Base-by-base conservation (phyloP, 2,797 vertebrate species). In the Danio kyathit region DNA sequence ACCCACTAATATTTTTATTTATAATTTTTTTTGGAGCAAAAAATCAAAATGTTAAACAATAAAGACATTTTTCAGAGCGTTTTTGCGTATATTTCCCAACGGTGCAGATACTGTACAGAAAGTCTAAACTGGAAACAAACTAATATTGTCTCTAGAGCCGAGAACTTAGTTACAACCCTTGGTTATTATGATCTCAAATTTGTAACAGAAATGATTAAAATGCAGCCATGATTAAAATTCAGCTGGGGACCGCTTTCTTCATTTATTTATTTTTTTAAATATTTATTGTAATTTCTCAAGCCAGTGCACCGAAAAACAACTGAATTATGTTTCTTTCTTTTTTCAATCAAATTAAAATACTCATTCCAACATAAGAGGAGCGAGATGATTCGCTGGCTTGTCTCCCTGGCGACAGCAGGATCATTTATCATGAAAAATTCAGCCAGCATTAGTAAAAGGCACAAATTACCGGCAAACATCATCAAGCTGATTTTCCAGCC, bases 301-400 rank as follows among this genome's bases (percentile, higher is more conserved):
- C 77, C 86, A 86, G 60, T 85, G 82, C 86, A 64, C 71, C 48
- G 84, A 87, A 82, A 86, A 87, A 84, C 74, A 86, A 81, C 77
- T 67, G 81, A 87, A 85, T 85, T 76, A 87, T 72, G 72, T 82
- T 80, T 44, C 43, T 57, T 80, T 81, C n/a, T 29, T 57, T 77
- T 14, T 66, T 66, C 61, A 81, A 80, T 85, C 74, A 84, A 84
- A 83, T 83, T 83, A 63, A 84, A 85, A 79, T 57, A 3, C 76
- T 80, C 77, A 69, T 85, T 85, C 64, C 80, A 84, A 63, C 74
- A 51, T 83, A 79, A 77, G 82, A 85, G 74, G 77, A 69, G 67
- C 74, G 54, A 82, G 80, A 84, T 82, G 48, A 82, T 85, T 65
- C 14, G 38, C 61, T 73, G 48, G 60, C 41, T 65, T 78, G 80